phyloP scores from a whole-genome alignment of 2,888 invertebrate genomes.

The Sphaeridia pumilis region DNA sequence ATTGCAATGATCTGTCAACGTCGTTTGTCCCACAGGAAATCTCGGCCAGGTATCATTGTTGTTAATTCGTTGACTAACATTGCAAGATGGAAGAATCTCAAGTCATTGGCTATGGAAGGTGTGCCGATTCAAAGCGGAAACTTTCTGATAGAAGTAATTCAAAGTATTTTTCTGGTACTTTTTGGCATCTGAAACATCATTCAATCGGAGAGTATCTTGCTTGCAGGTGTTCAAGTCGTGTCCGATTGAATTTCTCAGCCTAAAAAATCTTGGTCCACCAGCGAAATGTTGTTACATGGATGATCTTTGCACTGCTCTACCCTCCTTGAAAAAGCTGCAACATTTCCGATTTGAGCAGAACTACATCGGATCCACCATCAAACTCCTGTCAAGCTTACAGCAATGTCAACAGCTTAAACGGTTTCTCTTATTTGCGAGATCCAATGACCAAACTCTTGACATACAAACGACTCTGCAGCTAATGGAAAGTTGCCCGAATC shows the following conservation, averaged over 20 bases:
- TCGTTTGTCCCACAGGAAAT: slow-evolving; percentile 15
- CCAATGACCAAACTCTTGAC: too few species aligned
- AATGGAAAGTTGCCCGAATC: too few species aligned
- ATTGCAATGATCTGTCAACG: too few species aligned
- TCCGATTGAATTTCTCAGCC: slow-evolving; percentile 21
- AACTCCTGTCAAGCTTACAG: too few species aligned
- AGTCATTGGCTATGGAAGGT: slow-evolving; percentile 24
- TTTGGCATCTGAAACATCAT: too few species aligned
- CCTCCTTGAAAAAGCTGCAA: slow-evolving; percentile 17
- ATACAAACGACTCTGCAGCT: too few species aligned
- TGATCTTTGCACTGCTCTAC: slow-evolving; percentile 22
- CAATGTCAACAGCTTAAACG: too few species aligned
- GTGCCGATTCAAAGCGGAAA: slow-evolving; percentile 26
- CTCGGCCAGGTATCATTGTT: slow-evolving; percentile 20
- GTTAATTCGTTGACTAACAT: slow-evolving; percentile 20
- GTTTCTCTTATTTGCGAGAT: too few species aligned
- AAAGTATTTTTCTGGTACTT: not conserved
- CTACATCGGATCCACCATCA: too few species aligned
- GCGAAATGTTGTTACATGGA: slow-evolving; percentile 25
- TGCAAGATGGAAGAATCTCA: slow-evolving; percentile 19
- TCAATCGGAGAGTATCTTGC: not conserved
- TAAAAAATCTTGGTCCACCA: slow-evolving; percentile 22
- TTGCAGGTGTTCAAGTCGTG: slow-evolving; percentile 15
- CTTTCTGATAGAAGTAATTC: slow-evolving; percentile 20
- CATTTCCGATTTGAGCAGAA: too few species aligned